Evolutionary conservation across 2,113 vertebrate species (phyloP).

Genomic region (Triplophysa dalaica): DNA sequence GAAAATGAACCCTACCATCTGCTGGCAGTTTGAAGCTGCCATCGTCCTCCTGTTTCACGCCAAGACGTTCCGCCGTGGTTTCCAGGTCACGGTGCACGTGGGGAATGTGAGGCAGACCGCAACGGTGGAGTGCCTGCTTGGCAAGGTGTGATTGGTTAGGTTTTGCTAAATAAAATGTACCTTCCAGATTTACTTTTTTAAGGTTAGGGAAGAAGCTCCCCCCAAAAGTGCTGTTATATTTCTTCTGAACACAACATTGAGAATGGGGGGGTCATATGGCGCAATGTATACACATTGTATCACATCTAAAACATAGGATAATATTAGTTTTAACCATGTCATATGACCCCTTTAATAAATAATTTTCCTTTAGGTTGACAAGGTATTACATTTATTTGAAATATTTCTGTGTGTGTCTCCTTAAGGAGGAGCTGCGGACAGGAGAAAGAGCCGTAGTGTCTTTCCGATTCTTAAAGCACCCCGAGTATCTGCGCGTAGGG

Average conservation of each 20-base stretch:
- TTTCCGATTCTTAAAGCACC: slow-evolving; percentile 94
- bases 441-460: slow-evolving; percentile 91
- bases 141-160: slow-evolving; percentile 78
- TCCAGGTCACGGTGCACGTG: slow-evolving; percentile 93
- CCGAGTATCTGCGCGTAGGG: slow-evolving; percentile 90
- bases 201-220: too few species aligned
- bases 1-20: slow-evolving; percentile 95
- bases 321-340: too few species aligned
- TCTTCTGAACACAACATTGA: too few species aligned
- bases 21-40: slow-evolving; percentile 91
- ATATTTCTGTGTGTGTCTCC: neutral
- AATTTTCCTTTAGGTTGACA: too few species aligned
- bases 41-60: slow-evolving; percentile 95
- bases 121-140: slow-evolving; percentile 87
- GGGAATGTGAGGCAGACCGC: slow-evolving; percentile 95
- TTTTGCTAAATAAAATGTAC: neutral
- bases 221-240: too few species aligned
- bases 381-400: neutral
- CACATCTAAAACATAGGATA: too few species aligned
- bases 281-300: too few species aligned
- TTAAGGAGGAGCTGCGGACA: slow-evolving; percentile 89
- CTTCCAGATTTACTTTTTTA: neutral
- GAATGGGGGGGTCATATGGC: too few species aligned
- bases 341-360: too few species aligned
- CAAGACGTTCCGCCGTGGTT: slow-evolving; percentile 90